Base-by-base conservation (phyloP, 2,888 invertebrate species). In the Dioctria rufipes region DNA sequence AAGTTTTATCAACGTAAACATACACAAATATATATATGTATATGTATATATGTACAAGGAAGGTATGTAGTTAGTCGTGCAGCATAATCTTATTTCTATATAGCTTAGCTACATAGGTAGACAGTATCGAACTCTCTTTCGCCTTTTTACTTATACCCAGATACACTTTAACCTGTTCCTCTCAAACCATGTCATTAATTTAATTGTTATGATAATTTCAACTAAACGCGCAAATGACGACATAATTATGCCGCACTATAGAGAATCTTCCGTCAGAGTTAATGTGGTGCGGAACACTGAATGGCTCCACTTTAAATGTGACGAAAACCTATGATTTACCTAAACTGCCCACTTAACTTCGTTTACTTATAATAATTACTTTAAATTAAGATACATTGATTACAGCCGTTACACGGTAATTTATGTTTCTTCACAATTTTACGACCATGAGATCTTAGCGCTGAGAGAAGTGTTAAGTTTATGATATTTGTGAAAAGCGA, bases 201-300 rank as follows among this genome's bases (percentile, higher is more conserved):
- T 78, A 78, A 78, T 78, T 78, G 78, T 78, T 78, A 78, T 78
- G 78, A 78, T 78, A 78, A 78, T 78, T 78, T 63, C 40, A 9
- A 63, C 63, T 78, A 65, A 65, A 78, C 58, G 78, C 63, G 78
- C 63, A 78, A 78, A 63, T 78, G 61, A 78, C 51, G 78, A 78
- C 65, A 65, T 78, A 65, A 78, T 78, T 78, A 78, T 43, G 63
- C 60, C 43, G 43, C 43, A 9, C 43, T 25, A 25, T 25, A 4
- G 61, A 37, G 42, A 60, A 61, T 61, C 13, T 25, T 43, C 51
- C 43, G 13, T 75, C 46, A 40, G 43, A 61, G 40, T 61, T 61
- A 61, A 75, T 43, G 61, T 43, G 43, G 60, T 60, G 60, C 39
- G 61, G 46, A 75, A 75, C 75, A 75, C 11, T 61, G 60, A 75